Base-by-base conservation (phyloP, 1,140 invertebrate species). In the Steinernema khuongi region DNA sequence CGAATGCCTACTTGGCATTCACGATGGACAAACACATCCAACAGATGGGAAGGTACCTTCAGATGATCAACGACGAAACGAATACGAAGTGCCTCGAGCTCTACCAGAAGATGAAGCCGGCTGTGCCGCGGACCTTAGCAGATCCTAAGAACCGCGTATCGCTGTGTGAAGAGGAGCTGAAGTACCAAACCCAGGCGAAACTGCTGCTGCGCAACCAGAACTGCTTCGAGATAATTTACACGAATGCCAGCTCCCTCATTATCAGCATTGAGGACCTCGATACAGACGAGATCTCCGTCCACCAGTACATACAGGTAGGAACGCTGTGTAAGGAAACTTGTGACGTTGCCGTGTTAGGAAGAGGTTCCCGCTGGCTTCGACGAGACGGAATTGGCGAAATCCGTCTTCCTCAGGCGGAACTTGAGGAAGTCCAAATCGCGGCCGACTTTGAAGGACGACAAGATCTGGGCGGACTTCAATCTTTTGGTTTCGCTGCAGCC, bases 1-100 rank as follows among this genome's bases (percentile, higher is more conserved):
- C 97, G 78, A 92, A 97, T 85, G 96, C 95, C 0, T 98, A 97
- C 83, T 91, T 94, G 68, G 91, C 91, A 11, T 96, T 95, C 82
- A 96, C 94, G 60, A 87, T 96, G 79, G 94, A 96, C 85, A 94
- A 94, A 88, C 89, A 96, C 19, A 93, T 97, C 1, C 91, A 91
- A 67, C 93, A 94, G 85, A 91, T 93, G 73, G 94, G 96, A 4
- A 88, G 94, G 86, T 91, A 97, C 90, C 88, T 97, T 74, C 94
- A 96, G 86, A 90, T 96, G 81, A 93, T 94, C 0, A 89, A 90
- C 0, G 94, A 97, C 86, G 90, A 92, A 66, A 89, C 90, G 77
- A 93, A 92, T 71, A 87, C 90, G 69, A 90, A 92, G 70, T 93
- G 93, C 81, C 91, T 91, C 73, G 92, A 95, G 79, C 77, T 94